Conservation (phyloP, 2,113 vertebrate species). For the Micronisus gabar region DNA sequence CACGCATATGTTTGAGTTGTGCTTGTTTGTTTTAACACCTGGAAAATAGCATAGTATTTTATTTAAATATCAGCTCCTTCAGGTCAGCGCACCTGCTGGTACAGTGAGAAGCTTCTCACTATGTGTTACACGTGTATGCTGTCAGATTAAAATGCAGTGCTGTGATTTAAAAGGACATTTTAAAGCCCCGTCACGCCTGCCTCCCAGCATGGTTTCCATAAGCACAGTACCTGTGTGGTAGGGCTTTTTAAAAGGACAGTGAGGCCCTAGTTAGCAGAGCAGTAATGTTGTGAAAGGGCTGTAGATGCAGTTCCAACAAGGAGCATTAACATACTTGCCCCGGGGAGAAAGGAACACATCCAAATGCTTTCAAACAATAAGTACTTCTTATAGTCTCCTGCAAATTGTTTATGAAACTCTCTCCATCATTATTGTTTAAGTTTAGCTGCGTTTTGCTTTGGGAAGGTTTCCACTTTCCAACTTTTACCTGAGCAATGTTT, state of each 20-base stretch:
- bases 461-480: background rate
- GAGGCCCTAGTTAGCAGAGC: background rate
- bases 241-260: background rate
- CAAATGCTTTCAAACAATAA: background rate
- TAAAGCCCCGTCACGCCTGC: background rate
- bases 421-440: background rate
- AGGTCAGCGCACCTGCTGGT: background rate
- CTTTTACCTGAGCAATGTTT: background rate
- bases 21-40: background rate
- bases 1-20: fast-evolving
- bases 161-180: background rate
- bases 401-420: background rate
- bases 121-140: background rate
- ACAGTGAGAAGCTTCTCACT: background rate
- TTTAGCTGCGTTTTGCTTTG: background rate
- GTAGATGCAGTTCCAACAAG: background rate
- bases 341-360: background rate
- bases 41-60: background rate
- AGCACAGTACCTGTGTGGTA: background rate
- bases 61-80: background rate
- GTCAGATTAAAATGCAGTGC: background rate
- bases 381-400: background rate
- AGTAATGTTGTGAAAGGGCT: background rate
- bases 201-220: background rate
- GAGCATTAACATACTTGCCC: background rate